phyloP scores from a whole-genome alignment of 2,797 vertebrate genomes.

The Epinephelus awoara region DNA sequence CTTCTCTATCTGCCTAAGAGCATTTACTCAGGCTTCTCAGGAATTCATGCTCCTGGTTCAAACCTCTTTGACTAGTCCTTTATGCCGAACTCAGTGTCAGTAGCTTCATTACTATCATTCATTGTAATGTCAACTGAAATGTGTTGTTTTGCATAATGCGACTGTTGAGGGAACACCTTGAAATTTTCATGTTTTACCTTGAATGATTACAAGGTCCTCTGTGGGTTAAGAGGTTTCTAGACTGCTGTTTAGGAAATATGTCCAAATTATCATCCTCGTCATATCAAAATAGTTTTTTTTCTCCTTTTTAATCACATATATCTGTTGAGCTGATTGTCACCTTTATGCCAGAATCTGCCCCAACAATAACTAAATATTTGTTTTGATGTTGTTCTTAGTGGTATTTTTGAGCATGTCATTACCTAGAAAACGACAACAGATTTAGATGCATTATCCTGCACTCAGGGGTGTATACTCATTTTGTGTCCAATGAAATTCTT shows the following conservation, averaged over 20 bases:
- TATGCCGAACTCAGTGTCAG: slow-evolving; percentile 50
- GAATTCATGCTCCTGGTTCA: slow-evolving; percentile 66
- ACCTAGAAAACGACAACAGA: no score
- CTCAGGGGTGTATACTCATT: no score
- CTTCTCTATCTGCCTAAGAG: slow-evolving; percentile 86
- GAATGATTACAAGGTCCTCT: not conserved
- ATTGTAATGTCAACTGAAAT: slow-evolving; percentile 36
- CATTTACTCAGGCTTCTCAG: slow-evolving; percentile 78
- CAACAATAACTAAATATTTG: no score
- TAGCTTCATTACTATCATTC: slow-evolving; percentile 63
- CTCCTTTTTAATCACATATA: no score
- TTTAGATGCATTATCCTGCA: no score
- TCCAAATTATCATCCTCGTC: no score
- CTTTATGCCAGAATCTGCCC: no score
- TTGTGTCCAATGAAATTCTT: no score
- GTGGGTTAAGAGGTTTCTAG: not conserved
- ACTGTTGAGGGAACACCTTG: slow-evolving; percentile 27
- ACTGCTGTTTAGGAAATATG: not conserved
- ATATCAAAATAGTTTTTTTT: no score
- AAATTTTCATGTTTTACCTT: slow-evolving; percentile 26
- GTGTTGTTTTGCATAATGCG: slow-evolving; percentile 52
- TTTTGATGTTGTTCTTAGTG: no score
- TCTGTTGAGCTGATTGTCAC: no score
- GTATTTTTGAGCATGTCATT: no score
- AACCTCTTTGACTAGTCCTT: slow-evolving; percentile 67